A percentile compares a stretch with the other conserved stretches of the same genome.
phyloP scores from a whole-genome alignment of 2,797 vertebrate species.

The Melanotaenia parkinsoni region DNA sequence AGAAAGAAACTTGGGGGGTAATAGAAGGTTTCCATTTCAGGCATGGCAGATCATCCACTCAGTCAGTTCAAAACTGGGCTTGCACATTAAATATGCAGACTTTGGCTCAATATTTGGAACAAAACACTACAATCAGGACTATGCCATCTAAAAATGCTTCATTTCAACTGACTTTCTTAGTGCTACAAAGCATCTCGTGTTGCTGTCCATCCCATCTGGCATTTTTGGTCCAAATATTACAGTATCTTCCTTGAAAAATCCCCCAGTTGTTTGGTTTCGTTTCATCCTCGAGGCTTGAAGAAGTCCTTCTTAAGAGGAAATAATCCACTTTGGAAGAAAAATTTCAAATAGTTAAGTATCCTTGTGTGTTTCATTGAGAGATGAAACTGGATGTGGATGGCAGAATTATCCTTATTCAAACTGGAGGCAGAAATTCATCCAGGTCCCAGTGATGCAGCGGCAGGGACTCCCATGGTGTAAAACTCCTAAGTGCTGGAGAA shows the following conservation, averaged over 20 bases:
- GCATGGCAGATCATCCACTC: conserved; percentile 55
- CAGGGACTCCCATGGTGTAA: neutral
- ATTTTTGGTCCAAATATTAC: conserved; percentile 12
- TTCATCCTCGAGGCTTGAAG: conserved; percentile 17
- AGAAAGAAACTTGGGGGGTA: conserved; percentile 58
- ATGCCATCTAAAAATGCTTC: neutral
- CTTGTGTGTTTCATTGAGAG: neutral
- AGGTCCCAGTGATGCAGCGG: conserved; percentile 1
- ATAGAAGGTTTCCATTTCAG: conserved; percentile 82
- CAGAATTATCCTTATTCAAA: conserved; percentile 8
- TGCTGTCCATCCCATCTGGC: conserved; percentile 25
- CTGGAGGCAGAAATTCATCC: conserved; percentile 6
- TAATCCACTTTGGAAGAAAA: conserved; percentile 13
- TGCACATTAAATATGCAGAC: conserved; percentile 18
- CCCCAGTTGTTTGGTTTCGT: neutral
- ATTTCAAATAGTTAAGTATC: neutral
- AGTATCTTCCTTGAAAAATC: neutral
- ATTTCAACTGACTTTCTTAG: conserved; percentile 42
- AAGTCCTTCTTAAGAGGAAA: neutral
- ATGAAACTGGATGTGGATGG: neutral
- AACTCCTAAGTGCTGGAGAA: conserved; percentile 6
- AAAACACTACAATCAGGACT: neutral
- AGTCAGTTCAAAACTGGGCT: neutral
- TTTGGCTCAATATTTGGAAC: neutral
- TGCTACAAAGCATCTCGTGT: neutral